These are phyloP conservation scores for Microcaecilia unicolor DNA, from an alignment of 2,797 vertebrate species.

Conservation along the genomic window DNA sequence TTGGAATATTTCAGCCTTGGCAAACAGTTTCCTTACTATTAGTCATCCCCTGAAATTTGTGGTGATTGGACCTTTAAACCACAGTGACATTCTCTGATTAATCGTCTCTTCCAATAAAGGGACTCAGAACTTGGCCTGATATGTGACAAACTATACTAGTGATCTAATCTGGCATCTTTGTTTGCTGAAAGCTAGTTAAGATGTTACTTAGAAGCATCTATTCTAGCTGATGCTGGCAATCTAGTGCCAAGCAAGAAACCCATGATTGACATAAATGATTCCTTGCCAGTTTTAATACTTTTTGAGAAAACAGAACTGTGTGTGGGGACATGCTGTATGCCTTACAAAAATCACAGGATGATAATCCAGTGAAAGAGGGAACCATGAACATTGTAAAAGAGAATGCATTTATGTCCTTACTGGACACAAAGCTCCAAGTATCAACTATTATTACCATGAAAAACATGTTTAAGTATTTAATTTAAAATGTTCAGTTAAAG, in stretches of 20 bases:
- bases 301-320: background rate
- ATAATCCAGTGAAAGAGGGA: background rate
- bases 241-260: conserved; percentile 12
- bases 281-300: background rate
- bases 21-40: background rate
- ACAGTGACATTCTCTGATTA: background rate
- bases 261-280: conserved; percentile 8
- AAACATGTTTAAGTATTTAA: too few relatives aligned
- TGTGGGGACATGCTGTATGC: background rate
- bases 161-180: conserved; percentile 9
- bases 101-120: conserved; percentile 5
- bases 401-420: too few relatives aligned
- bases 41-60: conserved; percentile 6
- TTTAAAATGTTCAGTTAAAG: too few relatives aligned
- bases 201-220: background rate
- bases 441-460: too few relatives aligned
- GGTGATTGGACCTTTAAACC: background rate
- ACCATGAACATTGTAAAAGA: background rate
- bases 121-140: conserved; percentile 2
- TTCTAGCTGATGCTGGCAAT: background rate
- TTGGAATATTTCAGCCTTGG: background rate
- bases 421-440: too few relatives aligned
- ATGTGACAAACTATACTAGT: background rate
- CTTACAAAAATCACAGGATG: background rate
- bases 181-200: background rate